A percentile compares a stretch with the other conserved stretches of the same genome.
Evolutionary conservation across 2,797 vertebrate species (phyloP).

Genomic region (Neosalanx taihuensis): DNA sequence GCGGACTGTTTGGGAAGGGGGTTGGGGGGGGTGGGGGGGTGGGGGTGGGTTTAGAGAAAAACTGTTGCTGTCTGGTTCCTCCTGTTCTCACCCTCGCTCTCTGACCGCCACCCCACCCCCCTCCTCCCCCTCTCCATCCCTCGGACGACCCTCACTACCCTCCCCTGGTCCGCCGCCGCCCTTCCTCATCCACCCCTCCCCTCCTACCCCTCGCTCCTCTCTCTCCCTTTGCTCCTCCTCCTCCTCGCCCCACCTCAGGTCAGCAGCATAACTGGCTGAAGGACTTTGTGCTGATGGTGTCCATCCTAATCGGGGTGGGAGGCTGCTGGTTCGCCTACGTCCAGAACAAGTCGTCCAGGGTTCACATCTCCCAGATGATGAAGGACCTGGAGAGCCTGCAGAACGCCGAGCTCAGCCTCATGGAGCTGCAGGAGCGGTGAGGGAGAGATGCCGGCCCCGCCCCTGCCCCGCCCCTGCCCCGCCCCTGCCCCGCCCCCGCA

Average conservation of each 20-base stretch:
- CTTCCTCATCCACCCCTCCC: too few species aligned
- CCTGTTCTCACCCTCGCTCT: too few species aligned
- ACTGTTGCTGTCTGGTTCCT: background rate
- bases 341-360: conserved; percentile 94
- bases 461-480: too few species aligned
- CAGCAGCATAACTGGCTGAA: conserved; percentile 96
- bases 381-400: conserved; percentile 96
- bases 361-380: conserved; percentile 98
- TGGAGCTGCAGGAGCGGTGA: conserved; percentile 92
- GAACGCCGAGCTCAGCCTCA: conserved; percentile 88
- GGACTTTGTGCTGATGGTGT: conserved; percentile 93
- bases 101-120: too few species aligned
- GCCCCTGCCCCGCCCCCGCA: too few species aligned
- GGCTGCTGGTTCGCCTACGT: conserved; percentile 99
- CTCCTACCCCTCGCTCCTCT: background rate
- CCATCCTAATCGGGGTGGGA: conserved; percentile 94
- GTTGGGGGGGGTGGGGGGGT: background rate
- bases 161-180: too few species aligned
- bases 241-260: conserved; percentile 49
- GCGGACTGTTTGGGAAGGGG: too few species aligned
- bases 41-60: background rate
- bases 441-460: conserved; percentile 14
- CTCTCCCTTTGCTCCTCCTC: background rate
- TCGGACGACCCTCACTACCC: background rate
- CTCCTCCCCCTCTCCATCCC: too few species aligned